A percentile compares a stretch with the other conserved stretches of the same genome.
Conservation (phyloP, 2,797 vertebrate genomes). For the Acanthurus lineatus region DNA sequence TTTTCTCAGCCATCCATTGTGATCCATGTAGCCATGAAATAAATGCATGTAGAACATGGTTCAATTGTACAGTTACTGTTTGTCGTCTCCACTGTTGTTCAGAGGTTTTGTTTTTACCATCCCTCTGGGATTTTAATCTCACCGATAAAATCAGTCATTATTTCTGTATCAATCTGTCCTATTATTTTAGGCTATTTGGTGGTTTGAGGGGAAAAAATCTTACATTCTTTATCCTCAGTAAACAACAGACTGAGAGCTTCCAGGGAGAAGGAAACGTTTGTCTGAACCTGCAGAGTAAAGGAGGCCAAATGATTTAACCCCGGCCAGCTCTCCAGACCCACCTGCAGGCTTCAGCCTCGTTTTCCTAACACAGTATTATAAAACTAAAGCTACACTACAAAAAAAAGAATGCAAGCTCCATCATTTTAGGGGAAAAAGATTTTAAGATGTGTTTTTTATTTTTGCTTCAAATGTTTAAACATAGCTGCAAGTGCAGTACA, state of each 20-base stretch:
- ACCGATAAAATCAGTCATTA: constrained; percentile 35
- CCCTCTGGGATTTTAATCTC: constrained; percentile 26
- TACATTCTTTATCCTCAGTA: background rate
- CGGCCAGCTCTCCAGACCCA: background rate
- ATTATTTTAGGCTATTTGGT: constrained; percentile 19
- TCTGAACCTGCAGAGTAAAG: background rate
- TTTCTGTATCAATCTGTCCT: constrained; percentile 20
- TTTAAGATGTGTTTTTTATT: background rate
- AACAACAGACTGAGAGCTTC: background rate
- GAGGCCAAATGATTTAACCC: constrained; percentile 34
- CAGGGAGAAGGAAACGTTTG: background rate
- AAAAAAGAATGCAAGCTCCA: background rate
- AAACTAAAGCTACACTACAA: background rate
- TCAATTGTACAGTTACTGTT: background rate
- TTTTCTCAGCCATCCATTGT: background rate
- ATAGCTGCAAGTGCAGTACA: background rate
- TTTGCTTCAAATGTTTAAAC: background rate
- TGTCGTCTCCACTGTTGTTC: background rate
- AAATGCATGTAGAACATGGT: background rate
- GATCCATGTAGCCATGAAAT: background rate
- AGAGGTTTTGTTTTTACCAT: background rate
- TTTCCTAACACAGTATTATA: background rate
- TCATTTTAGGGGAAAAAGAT: background rate
- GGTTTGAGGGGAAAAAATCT: background rate
- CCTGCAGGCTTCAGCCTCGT: background rate